A percentile compares a stretch with the other conserved stretches of the same genome.
phyloP scores from a whole-genome alignment of 2,888 invertebrate species.

The Physocephala rufipes region DNA sequence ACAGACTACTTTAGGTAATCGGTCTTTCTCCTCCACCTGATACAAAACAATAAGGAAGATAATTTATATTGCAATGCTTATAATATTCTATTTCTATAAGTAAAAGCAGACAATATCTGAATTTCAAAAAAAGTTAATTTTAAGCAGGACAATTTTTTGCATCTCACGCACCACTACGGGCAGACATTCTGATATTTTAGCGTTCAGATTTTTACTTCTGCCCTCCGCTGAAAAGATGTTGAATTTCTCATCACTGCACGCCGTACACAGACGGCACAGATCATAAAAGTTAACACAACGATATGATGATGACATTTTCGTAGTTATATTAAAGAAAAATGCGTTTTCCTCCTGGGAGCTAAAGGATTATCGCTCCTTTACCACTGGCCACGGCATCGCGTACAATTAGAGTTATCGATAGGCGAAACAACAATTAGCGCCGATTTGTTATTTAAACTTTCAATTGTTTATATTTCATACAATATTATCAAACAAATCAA shows the following conservation, averaged over 20 bases:
- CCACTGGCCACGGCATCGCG: not conserved
- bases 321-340: not conserved
- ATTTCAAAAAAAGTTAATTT: constrained; percentile 1
- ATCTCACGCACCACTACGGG: constrained; percentile 69
- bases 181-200: constrained; percentile 74
- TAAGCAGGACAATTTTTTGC: not conserved
- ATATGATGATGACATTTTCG: constrained; percentile 71
- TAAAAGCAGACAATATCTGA: not conserved
- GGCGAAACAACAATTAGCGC: not conserved
- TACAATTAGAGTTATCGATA: constrained; percentile 14
- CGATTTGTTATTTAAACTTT: not conserved
- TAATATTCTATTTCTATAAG: constrained; percentile 36
- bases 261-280: constrained; percentile 75
- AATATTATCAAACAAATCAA: not conserved
- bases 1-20: constrained; percentile 76
- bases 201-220: constrained; percentile 71
- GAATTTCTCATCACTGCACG: constrained; percentile 71
- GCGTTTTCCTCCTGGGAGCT: too few relatives aligned
- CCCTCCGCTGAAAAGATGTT: constrained; percentile 76
- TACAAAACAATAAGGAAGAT: too few relatives aligned
- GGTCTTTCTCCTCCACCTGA: constrained; percentile 75
- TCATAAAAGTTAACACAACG: constrained; percentile 77
- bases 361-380: not conserved
- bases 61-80: constrained; percentile 28
- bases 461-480: not conserved